phyloP scores from a whole-genome alignment of 2,113 vertebrate genomes.

The Dromiciops gliroides region DNA sequence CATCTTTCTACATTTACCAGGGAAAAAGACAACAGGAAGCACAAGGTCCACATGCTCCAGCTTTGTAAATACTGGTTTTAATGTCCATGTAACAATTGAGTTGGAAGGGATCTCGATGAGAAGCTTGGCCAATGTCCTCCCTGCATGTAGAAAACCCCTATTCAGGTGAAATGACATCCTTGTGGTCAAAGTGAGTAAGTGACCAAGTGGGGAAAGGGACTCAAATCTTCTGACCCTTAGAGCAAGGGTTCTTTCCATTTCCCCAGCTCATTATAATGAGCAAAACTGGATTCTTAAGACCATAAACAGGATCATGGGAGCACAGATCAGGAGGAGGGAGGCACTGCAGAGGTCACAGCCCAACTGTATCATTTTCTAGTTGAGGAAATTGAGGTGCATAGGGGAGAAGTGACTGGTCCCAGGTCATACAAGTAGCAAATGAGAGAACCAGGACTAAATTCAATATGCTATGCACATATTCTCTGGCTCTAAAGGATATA shows the following conservation, averaged over 20 bases:
- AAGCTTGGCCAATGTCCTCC: not conserved
- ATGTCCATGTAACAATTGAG: not conserved
- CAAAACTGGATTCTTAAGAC: not conserved
- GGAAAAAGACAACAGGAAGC: not conserved
- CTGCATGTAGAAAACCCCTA: not conserved
- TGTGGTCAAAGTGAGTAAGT: not conserved
- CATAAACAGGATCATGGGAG: not conserved
- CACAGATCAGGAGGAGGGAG: not conserved
- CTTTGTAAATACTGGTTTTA: not conserved
- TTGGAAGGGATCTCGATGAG: not conserved
- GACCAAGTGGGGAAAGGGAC: not conserved
- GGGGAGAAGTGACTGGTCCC: not conserved
- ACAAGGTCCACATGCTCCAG: not conserved
- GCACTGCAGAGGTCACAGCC: not conserved
- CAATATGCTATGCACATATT: not conserved
- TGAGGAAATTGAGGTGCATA: not conserved
- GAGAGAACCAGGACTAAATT: not conserved
- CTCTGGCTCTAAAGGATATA: not conserved
- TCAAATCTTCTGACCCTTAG: not conserved
- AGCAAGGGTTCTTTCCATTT: not conserved
- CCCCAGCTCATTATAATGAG: not conserved
- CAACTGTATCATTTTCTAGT: not conserved
- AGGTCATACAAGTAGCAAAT: not conserved
- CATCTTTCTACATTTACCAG: constrained; percentile 15
- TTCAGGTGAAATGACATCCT: not conserved